Base-by-base conservation (phyloP, 2,113 vertebrate species). In the Dromaius novaehollandiae region DNA sequence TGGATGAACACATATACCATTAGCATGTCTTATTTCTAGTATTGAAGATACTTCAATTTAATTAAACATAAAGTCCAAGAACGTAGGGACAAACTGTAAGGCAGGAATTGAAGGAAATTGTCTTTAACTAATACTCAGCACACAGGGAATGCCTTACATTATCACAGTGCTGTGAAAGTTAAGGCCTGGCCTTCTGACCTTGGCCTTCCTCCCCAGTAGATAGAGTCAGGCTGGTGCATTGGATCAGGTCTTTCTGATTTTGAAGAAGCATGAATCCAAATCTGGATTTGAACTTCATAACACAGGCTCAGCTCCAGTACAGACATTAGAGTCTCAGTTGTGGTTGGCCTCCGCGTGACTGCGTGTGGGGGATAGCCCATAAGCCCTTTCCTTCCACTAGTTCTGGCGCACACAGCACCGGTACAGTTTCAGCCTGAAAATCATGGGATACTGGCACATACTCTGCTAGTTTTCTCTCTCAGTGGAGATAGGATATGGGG, bases 291-390 rank as follows among this genome's bases (percentile, higher is more conserved):
- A 30, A 22, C 55, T 64, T 44, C 15, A 7, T 12, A 26, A 21
- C 51, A 26, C 0, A 2, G 6, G 32, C n/a, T 61, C 32, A 24
- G 26, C 40, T 20, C 65, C 50, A 17, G 28, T 19, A 24, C 32
- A 24, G 46, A 26, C 10, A 3, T 7, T 1, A 26, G 19, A 36
- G n/a, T 19, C 77, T 82, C 8, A 1, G 30, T 7, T 82, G 86
- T 11, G 14, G 32, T 24, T 64, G 55, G 21, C 13, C 11, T 71
- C 30, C 1, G 1, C 44, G 9, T 0, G 4, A 3, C 48, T 15
- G 22, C 6, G 21, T 24, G 22, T 17, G 32, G 28, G 6, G 28
- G 25, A 12, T 34, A 30, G 73, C 32, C 63, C 2, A 0, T 18
- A 44, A 51, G 16, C 38, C 44, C n/a, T 64, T 34, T 80, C 42